These are phyloP conservation scores for Andricus grossulariae DNA, from an alignment of 1,140 invertebrate genomes.

Conservation along the genomic window DNA sequence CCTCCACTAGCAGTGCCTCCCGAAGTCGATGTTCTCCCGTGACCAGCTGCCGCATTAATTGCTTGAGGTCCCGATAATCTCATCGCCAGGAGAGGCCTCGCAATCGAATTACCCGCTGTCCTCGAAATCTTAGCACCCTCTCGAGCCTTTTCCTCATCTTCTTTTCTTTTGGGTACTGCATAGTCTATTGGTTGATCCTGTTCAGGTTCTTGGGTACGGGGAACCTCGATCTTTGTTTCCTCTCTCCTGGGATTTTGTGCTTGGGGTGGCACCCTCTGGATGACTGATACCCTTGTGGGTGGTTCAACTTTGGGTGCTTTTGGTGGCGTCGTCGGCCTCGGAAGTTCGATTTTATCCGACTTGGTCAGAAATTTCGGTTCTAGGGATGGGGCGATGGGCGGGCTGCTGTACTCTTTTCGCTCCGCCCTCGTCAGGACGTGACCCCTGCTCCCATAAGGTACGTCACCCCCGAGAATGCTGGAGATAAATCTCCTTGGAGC, in stretches of 20 bases:
- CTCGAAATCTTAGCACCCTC: slow-evolving; percentile 78
- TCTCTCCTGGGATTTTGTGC: slow-evolving; percentile 69
- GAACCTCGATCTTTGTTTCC: slow-evolving; percentile 67
- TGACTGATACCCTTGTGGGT: slow-evolving; percentile 83
- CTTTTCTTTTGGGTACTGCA: slow-evolving; percentile 86
- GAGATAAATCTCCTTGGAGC: slow-evolving; percentile 82
- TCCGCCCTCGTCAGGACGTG: slow-evolving; percentile 86
- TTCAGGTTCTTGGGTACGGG: slow-evolving; percentile 74
- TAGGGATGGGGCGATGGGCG: slow-evolving; percentile 76
- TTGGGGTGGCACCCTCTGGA: slow-evolving; percentile 86
- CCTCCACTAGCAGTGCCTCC: slow-evolving; percentile 72
- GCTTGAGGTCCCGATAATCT: slow-evolving; percentile 65
- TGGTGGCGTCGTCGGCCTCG: slow-evolving; percentile 76
- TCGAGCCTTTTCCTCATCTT: slow-evolving; percentile 80
- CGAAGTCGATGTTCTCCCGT: slow-evolving; percentile 78
- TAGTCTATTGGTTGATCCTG: slow-evolving; percentile 91
- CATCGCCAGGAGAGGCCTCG: slow-evolving; percentile 69
- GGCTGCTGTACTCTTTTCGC: slow-evolving; percentile 83
- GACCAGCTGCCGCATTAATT: slow-evolving; percentile 83
- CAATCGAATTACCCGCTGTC: slow-evolving; percentile 73
- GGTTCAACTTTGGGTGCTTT: slow-evolving; percentile 71
- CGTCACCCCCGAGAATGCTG: slow-evolving; percentile 85
- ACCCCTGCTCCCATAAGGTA: slow-evolving; percentile 84
- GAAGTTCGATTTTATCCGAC: slow-evolving; percentile 75
- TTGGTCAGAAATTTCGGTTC: slow-evolving; percentile 69